Base-by-base conservation (phyloP, 2,888 invertebrate genomes). In the Drosophila tanythrix region DNA sequence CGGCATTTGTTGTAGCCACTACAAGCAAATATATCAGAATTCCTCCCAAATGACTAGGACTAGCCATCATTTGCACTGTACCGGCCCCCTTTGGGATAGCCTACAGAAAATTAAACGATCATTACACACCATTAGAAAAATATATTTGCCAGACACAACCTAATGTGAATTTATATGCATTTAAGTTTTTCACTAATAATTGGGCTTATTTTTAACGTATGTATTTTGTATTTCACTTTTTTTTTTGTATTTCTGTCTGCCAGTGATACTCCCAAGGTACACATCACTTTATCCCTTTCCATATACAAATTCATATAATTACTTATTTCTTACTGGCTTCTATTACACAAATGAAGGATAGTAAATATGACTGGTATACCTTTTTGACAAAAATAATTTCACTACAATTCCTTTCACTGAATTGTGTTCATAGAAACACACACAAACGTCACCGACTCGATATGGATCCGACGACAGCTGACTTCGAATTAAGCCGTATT, bases 401-500 rank as follows among this genome's bases (percentile, higher is more conserved):
- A 72, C 58, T 61, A 50, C 31, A 43, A 65, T 77, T 70, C 53
- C 65, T 66, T 69, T 62, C 59, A 65, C 69, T 59, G 56, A 70
- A 57, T 38, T 48, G 38, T 43, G 61, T 35, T 65, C 65, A 62
- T 69, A 74, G 36, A 70, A 36, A 63, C 36, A 43, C 40, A 31
- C 57, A 67, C 60, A 63, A 51, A 55, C 62, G 57, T 58, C 61
- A 72, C 74, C 55, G 65, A 80, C 68, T 76, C 61, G 74, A 67
- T 70, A 70, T 66, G 79, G 77, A 89, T 82, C 83, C 85, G 82
- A 79, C 86, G 83, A 88, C 81, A 81, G 80, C 79, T 74, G 82
- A 85, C 78, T 85, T 79, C 67, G 71, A 90, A 90, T 87, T 91
- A 89, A 91, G 84, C 81, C 82, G 70, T 48, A 75, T 68, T 84